Evolutionary conservation across 1,140 invertebrate species (phyloP), one percentile per base, ranked within the genome.

Genomic region (Diabrotica undecimpunctata): DNA sequence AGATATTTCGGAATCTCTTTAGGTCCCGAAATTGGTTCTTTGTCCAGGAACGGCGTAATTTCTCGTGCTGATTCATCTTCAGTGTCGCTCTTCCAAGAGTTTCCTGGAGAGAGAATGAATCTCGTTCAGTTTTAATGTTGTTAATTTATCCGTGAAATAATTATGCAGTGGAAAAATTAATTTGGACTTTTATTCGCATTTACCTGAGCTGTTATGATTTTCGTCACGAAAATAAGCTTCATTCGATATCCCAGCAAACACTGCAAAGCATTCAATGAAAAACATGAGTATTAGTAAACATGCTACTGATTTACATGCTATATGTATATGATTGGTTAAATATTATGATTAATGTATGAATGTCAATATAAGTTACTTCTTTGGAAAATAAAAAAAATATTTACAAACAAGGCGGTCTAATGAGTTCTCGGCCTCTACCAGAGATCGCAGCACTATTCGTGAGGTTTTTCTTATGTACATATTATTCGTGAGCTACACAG

Each of bases 1-100:
- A 83, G 65, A 71, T 83, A 83, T 70, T 79, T 80, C n/a, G 79
- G 81, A 53, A 78, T 73, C 51, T 78, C 74, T 8, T 54, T 66
- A 53, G 71, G n/a, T 54, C 56, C 14, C 13, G 67, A 55, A 53
- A 37, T 52, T 46, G 58, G 10, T 36, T 64, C 68, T 36, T 61
- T 7, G 5, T 68, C 56, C 51, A 78, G 63, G 55, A 78, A 78
- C 13, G 77, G 76, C 13, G 72, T 74, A 54, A 74, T 65, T 60
- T 79, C 73, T 59, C 71, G 68, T 58, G 61, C 73, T 6, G 66
- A 52, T 58, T 73, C 69, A 8, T 74, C 74, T 61, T 74, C 74
- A 13, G 60, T 73, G 13, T 74, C 70, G 54, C 71, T 72, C 66
- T 75, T 77, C 74, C 74, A 77, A 10, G 75, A 72, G 13, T 68